phyloP scores from a whole-genome alignment of 2,113 vertebrate genomes.

The Oophaga pumilio region DNA sequence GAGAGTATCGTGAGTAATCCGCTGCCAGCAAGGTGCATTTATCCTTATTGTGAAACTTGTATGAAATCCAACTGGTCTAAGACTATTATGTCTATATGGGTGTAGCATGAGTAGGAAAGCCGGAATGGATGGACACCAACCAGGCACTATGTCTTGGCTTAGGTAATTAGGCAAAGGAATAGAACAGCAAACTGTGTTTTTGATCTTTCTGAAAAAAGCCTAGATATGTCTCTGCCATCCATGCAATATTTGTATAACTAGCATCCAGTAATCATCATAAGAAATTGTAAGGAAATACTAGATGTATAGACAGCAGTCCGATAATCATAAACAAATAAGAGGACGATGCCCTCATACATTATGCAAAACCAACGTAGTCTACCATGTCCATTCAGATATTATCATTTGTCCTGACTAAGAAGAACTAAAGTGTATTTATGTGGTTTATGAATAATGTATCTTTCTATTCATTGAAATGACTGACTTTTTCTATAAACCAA shows the following conservation, averaged over 20 bases:
- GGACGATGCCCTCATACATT: not conserved
- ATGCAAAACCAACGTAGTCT: not conserved
- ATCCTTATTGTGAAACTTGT: too few relatives aligned
- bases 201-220: not conserved
- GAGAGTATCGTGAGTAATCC: too few relatives aligned
- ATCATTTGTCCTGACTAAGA: not conserved
- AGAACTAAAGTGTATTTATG: not conserved
- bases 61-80: too few relatives aligned
- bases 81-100: too few relatives aligned
- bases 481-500: not conserved
- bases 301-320: not conserved
- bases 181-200: not conserved
- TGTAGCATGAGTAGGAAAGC: too few relatives aligned
- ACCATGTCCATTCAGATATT: not conserved
- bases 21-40: too few relatives aligned
- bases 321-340: not conserved
- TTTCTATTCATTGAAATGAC: not conserved
- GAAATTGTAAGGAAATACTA: not conserved
- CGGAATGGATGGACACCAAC: too few relatives aligned
- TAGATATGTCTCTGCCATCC: not conserved
- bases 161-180: not conserved
- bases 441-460: conserved; percentile 19
- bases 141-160: not conserved
- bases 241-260: not conserved
- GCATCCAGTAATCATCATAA: not conserved